Conservation (phyloP, 1,140 invertebrate genomes). For the Leptoteleia sp. region DNA sequence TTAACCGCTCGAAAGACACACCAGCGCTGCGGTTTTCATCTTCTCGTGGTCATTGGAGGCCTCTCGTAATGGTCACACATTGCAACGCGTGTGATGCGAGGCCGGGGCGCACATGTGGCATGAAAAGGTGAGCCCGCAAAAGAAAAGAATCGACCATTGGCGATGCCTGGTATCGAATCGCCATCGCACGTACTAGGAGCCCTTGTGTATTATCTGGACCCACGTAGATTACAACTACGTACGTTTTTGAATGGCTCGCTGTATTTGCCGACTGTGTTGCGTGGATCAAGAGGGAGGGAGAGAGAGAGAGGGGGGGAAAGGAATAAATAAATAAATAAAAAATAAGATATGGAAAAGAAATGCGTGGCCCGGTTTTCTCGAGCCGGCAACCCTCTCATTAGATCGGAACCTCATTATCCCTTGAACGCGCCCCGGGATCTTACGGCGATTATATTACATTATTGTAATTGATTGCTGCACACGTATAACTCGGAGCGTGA, state of each 20-base stretch:
- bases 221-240: slow-evolving; percentile 35
- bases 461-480: slow-evolving; percentile 77
- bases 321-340: too few species aligned
- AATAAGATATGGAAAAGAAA: too few species aligned
- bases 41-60: slow-evolving; percentile 18
- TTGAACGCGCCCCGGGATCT: slow-evolving; percentile 63
- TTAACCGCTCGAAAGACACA: slow-evolving; percentile 7
- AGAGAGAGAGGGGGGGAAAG: too few species aligned
- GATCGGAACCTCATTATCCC: slow-evolving; percentile 72
- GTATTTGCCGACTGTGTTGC: slow-evolving; percentile 12
- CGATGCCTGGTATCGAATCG: slow-evolving; percentile 18
- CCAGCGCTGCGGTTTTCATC: slow-evolving; percentile 28
- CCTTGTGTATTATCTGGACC: slow-evolving; percentile 35
- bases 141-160: neutral
- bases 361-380: slow-evolving; percentile 13
- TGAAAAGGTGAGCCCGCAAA: slow-evolving; percentile 16
- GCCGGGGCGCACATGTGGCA: slow-evolving; percentile 7
- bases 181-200: slow-evolving; percentile 48
- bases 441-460: slow-evolving; percentile 77
- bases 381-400: slow-evolving; percentile 71
- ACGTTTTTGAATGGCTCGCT: slow-evolving; percentile 38
- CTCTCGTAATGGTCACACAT: too few species aligned
- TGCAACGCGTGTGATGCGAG: too few species aligned
- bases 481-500: slow-evolving; percentile 71
- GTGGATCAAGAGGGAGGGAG: slow-evolving; percentile 16